Evolutionary conservation across 2,113 vertebrate genomes (phyloP).

Genomic region (Hippoglossus stenolepis): DNA sequence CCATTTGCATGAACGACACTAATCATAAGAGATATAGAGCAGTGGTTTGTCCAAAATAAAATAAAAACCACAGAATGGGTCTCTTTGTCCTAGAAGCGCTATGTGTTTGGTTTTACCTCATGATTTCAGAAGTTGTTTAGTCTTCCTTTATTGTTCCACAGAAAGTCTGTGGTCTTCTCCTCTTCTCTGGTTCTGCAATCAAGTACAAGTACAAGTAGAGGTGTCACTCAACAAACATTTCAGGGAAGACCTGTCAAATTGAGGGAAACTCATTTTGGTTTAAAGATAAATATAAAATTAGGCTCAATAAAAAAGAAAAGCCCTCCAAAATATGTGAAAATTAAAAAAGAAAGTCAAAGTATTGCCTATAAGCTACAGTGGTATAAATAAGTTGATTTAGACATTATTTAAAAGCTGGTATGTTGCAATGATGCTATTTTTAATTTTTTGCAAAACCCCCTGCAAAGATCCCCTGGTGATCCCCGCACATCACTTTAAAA

Average conservation of each 20-base stretch:
- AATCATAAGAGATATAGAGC: neutral
- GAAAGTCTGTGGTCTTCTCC: slow-evolving; percentile 47
- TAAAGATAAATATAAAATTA: too few relatives aligned
- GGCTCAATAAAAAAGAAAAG: too few relatives aligned
- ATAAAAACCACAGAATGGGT: slow-evolving; percentile 13
- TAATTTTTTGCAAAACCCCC: too few relatives aligned
- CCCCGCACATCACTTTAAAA: too few relatives aligned
- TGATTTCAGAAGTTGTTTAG: slow-evolving; percentile 52
- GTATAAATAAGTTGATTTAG: neutral
- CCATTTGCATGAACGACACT: neutral
- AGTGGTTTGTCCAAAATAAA: slow-evolving; percentile 26
- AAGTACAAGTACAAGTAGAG: neutral
- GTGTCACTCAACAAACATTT: neutral
- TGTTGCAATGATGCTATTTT: too few relatives aligned
- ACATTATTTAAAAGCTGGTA: neutral
- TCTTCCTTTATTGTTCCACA: slow-evolving; percentile 48
- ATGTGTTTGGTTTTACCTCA: slow-evolving; percentile 32
- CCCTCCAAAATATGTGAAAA: neutral
- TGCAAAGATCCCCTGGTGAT: too few relatives aligned
- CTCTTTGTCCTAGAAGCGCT: slow-evolving; percentile 3
- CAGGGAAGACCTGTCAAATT: neutral
- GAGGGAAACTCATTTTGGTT: neutral
- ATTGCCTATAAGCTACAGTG: neutral
- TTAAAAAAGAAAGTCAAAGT: neutral
- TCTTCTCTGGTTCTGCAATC: slow-evolving; percentile 16